A percentile compares a stretch with the other conserved stretches of the same genome.
These are phyloP conservation scores for Talpa occidentalis DNA, from an alignment of 2,113 vertebrate genomes.

Conservation along the genomic window DNA sequence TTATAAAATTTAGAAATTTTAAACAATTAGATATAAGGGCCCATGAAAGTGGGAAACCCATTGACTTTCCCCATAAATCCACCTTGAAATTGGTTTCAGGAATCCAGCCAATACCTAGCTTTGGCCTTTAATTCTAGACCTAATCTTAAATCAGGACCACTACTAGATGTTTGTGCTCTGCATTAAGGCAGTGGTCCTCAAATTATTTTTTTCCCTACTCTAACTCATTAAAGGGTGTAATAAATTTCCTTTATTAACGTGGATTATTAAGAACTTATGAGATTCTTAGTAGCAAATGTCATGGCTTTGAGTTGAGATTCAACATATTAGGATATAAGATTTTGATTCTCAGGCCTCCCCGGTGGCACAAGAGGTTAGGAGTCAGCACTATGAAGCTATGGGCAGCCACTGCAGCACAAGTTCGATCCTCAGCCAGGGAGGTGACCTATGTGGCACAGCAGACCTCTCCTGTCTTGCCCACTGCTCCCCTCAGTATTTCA, in stretches of 20 bases:
- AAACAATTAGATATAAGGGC: neutral
- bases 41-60: neutral
- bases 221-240: slow-evolving; percentile 28
- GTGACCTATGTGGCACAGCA: too few species aligned
- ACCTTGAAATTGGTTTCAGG: neutral
- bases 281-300: neutral
- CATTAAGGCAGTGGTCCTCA: neutral
- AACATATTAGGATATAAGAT: neutral
- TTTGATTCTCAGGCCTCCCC: neutral
- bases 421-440: too few species aligned
- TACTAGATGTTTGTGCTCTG: neutral
- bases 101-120: neutral
- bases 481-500: too few species aligned
- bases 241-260: neutral
- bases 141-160: neutral
- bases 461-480: too few species aligned
- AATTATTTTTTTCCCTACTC: neutral
- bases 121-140: neutral
- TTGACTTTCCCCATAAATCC: neutral
- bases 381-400: too few species aligned
- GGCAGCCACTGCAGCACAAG: too few species aligned
- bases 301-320: neutral
- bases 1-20: neutral
- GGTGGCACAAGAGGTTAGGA: too few species aligned
- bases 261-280: neutral